A percentile compares a stretch with the other conserved stretches of the same genome.
phyloP scores from a whole-genome alignment of 2,888 invertebrate species.

The Sisyra terminalis region DNA sequence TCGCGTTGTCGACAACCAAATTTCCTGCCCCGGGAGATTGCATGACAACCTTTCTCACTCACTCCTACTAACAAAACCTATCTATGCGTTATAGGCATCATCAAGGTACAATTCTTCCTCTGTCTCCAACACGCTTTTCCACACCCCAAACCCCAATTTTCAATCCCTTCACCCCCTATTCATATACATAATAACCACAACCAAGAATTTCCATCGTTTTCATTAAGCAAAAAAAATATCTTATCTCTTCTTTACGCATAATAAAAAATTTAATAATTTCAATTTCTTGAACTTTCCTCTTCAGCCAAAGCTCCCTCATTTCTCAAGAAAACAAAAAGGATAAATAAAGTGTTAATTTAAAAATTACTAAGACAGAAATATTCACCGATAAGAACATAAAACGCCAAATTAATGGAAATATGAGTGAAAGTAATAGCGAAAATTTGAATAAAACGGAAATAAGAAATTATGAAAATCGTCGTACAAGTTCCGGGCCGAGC shows the following conservation, averaged over 20 bases:
- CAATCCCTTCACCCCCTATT: background rate
- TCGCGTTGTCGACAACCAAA: slow-evolving; percentile 20
- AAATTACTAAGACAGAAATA: background rate
- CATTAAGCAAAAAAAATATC: too few relatives aligned
- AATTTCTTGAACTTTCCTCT: too few relatives aligned
- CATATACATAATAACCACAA: too few relatives aligned
- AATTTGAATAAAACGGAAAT: too few relatives aligned
- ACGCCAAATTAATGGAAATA: too few relatives aligned
- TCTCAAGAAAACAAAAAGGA: background rate
- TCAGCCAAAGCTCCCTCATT: too few relatives aligned
- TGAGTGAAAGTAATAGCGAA: too few relatives aligned
- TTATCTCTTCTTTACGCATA: too few relatives aligned
- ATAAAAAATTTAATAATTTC: too few relatives aligned
- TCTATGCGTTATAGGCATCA: background rate
- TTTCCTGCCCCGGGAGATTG: slow-evolving; percentile 16
- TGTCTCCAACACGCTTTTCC: background rate
- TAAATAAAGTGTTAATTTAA: background rate
- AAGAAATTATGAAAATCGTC: too few relatives aligned
- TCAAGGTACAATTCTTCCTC: background rate
- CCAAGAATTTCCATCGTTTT: too few relatives aligned
- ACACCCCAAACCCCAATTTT: background rate
- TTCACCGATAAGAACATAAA: background rate
- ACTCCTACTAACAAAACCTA: background rate
- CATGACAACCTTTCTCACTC: slow-evolving; percentile 9
- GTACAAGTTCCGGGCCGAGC: too few relatives aligned